A percentile compares a stretch with the other conserved stretches of the same genome.
These are phyloP conservation scores for Fringilla coelebs DNA, from an alignment of 2,797 vertebrate genomes.

Conservation along the genomic window DNA sequence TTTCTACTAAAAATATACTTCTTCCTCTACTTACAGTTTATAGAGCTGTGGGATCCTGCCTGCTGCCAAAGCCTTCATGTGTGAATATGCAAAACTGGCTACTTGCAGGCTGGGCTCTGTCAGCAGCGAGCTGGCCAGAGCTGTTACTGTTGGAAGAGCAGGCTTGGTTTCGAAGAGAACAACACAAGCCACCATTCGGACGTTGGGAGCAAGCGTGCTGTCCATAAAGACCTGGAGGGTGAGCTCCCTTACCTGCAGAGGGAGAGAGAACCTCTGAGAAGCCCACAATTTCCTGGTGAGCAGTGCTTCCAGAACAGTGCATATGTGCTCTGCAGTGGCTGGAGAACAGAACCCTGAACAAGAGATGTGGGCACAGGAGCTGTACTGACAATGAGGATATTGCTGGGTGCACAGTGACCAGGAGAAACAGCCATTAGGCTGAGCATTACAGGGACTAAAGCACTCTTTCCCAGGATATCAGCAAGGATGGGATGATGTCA, in stretches of 20 bases:
- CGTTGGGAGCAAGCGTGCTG: slow-evolving; percentile 68
- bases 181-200: slow-evolving; percentile 81
- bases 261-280: not conserved
- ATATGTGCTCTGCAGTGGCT: not conserved
- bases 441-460: not conserved
- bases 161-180: slow-evolving; percentile 86
- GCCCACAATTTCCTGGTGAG: not conserved
- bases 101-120: slow-evolving; percentile 81
- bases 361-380: not conserved
- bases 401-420: not conserved
- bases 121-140: slow-evolving; percentile 74
- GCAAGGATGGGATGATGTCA: not conserved
- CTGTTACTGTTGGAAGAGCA: slow-evolving; percentile 75
- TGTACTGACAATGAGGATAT: not conserved
- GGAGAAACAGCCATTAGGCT: not conserved
- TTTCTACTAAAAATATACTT: not conserved
- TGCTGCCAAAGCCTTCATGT: slow-evolving; percentile 74
- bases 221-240: slow-evolving; percentile 79
- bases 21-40: slow-evolving; percentile 76
- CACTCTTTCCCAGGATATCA: not conserved
- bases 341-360: not conserved
- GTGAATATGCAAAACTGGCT: slow-evolving; percentile 82
- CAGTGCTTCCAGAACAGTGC: not conserved
- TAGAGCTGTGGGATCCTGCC: slow-evolving; percentile 82
- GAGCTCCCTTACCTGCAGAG: slow-evolving; percentile 79